Evolutionary conservation across 1,140 invertebrate species (phyloP).

Genomic region (Bicyclus anynana): DNA sequence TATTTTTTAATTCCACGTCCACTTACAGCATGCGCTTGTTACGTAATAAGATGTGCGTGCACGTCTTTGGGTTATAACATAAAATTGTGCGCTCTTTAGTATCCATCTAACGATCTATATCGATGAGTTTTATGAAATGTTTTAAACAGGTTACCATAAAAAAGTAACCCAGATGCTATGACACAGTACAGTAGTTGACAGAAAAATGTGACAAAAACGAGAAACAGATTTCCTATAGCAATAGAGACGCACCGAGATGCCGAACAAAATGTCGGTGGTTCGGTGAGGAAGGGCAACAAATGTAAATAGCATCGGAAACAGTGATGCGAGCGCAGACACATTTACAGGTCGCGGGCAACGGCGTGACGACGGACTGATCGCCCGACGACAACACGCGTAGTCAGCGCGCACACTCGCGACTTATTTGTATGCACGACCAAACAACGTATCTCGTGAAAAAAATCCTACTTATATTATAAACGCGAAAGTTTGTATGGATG

Average conservation of each 20-base stretch:
- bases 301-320: slow-evolving; percentile 61
- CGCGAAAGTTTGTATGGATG: no score
- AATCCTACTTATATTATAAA: no score
- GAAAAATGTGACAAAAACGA: slow-evolving; percentile 3
- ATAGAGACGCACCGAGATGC: slow-evolving; percentile 20
- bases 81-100: no score
- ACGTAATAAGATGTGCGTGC: no score
- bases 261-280: slow-evolving; percentile 33
- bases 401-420: background rate
- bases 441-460: no score
- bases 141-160: no score
- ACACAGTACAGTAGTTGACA: background rate
- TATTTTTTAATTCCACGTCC: no score
- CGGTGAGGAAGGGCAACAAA: slow-evolving; percentile 42
- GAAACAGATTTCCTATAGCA: slow-evolving; percentile 4
- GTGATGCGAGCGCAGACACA: slow-evolving; percentile 53
- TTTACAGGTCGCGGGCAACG: slow-evolving; percentile 49
- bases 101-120: no score
- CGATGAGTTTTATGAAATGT: no score
- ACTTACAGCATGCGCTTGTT: no score
- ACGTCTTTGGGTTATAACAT: no score
- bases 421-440: background rate
- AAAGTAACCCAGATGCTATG: background rate
- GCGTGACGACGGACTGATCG: slow-evolving; percentile 34
- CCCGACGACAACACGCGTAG: slow-evolving; percentile 32